Evolutionary conservation across 2,888 invertebrate species (phyloP).

Genomic region (Colletes collaris): DNA sequence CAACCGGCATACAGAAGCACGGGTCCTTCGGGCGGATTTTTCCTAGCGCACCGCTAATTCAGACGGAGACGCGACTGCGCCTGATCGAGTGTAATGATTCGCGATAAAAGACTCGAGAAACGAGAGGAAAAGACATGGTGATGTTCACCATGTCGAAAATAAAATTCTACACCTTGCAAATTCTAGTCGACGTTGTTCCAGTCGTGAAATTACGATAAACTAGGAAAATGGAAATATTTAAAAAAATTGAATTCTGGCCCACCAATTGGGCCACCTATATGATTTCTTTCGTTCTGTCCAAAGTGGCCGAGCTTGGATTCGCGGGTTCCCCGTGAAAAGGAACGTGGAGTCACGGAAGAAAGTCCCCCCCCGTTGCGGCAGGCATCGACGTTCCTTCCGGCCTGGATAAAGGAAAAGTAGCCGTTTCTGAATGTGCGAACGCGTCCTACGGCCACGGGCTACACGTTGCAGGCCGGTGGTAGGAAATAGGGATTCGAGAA

Average conservation of each 20-base stretch:
- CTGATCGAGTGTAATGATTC: slow-evolving; percentile 29
- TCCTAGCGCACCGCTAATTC: slow-evolving; percentile 57
- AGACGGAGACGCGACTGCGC: slow-evolving; percentile 31
- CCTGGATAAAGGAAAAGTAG: slow-evolving; percentile 54
- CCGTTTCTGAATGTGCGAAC: slow-evolving; percentile 63
- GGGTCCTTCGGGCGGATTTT: slow-evolving; percentile 64
- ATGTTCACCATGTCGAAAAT: no score
- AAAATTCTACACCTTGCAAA: no score
- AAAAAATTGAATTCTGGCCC: no score
- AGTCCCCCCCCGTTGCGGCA: neutral
- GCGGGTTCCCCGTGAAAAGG: slow-evolving; percentile 1
- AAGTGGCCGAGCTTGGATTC: neutral
- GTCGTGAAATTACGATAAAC: no score
- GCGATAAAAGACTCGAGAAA: neutral
- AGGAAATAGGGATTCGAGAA: slow-evolving; percentile 70
- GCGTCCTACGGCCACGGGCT: slow-evolving; percentile 26
- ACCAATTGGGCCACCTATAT: no score
- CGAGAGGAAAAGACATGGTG: no score
- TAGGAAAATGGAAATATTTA: no score
- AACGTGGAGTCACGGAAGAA: neutral
- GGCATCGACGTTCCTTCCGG: slow-evolving; percentile 38
- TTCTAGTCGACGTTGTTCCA: no score
- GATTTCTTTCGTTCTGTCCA: neutral
- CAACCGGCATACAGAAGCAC: slow-evolving; percentile 80
- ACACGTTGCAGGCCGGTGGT: slow-evolving; percentile 25